Evolutionary conservation across 2,888 invertebrate genomes (phyloP), one percentile per base, ranked within the genome.

Genomic region (Ashinkailepas kermadecensis): DNA sequence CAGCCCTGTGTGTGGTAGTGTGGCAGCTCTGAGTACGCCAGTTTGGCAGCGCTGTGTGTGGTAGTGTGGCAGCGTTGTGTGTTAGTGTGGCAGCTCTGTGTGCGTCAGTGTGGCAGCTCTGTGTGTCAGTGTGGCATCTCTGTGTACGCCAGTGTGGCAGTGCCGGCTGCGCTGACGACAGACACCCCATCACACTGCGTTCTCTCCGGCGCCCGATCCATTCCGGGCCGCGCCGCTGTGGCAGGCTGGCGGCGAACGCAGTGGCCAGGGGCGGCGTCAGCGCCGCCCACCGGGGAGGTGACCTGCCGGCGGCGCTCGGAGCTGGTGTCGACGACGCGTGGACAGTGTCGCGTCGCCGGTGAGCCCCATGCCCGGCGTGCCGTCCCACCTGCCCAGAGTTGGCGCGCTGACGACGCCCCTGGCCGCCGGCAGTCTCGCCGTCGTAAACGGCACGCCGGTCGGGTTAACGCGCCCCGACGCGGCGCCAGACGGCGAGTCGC

Each of bases 401-500:
- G 39, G 39, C 7, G 62, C 13, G 15, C 62, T 62, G 62, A 18
- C 18, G 62, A 15, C 62, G 62, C 62, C 62, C 15, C 62, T 62
- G 62, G 18, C 18, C 62, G 62, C 18, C 15, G 62, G 15, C 62
- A 15, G 62, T 0, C 62, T 62, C 15, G 15, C 10, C 65, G 65
- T 8, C 65, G 65, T 65, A 10, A 8, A 23, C 23, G n/a, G 65
- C 65, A 10, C 65, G 2, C 13, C 25, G 65, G 70, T 15, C 70
- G 25, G 70, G 70, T 70, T 70, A 70, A 70, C 70, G 70, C 4
- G 39, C 70, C 67, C 67, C n/a, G 65, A 8, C n/a, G 65, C 65
- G 23, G 65, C 65, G 39, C 70, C 70, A 70, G 70, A 70, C 70
- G 70, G 70, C 70, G 70, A 15, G 70, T 15, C 70, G 70, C 70